phyloP scores from a whole-genome alignment of 2,113 vertebrate species.

The Protobothrops mucrosquamatus region DNA sequence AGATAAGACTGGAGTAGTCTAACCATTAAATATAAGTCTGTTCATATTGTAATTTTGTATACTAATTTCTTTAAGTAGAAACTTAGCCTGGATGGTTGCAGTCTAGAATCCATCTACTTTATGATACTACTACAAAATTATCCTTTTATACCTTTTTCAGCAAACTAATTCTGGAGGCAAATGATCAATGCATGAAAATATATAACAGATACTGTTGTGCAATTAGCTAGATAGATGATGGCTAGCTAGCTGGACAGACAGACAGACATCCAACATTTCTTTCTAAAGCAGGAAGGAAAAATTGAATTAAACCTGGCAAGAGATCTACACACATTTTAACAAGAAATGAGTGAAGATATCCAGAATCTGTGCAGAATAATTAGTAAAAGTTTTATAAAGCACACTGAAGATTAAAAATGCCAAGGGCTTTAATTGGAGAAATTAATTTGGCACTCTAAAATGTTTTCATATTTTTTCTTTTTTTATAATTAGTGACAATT shows the following conservation, averaged over 20 bases:
- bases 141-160: neutral
- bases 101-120: neutral
- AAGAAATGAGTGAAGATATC: neutral
- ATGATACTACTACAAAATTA: neutral
- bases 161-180: neutral
- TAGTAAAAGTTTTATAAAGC: slow-evolving; percentile 28
- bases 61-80: neutral
- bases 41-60: neutral
- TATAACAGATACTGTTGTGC: neutral
- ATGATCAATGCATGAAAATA: neutral
- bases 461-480: slow-evolving; percentile 29
- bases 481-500: slow-evolving; percentile 29
- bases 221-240: neutral
- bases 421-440: slow-evolving; percentile 15
- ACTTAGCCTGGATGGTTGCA: neutral
- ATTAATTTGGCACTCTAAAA: slow-evolving; percentile 19
- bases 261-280: neutral
- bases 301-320: neutral
- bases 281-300: neutral
- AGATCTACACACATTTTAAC: neutral
- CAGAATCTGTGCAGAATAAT: slow-evolving; percentile 10
- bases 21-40: neutral
- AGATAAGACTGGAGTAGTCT: neutral
- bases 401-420: slow-evolving; percentile 30
- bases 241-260: neutral